Conservation (phyloP, 2,113 vertebrate genomes). For the Rhabdornis inornatus region DNA sequence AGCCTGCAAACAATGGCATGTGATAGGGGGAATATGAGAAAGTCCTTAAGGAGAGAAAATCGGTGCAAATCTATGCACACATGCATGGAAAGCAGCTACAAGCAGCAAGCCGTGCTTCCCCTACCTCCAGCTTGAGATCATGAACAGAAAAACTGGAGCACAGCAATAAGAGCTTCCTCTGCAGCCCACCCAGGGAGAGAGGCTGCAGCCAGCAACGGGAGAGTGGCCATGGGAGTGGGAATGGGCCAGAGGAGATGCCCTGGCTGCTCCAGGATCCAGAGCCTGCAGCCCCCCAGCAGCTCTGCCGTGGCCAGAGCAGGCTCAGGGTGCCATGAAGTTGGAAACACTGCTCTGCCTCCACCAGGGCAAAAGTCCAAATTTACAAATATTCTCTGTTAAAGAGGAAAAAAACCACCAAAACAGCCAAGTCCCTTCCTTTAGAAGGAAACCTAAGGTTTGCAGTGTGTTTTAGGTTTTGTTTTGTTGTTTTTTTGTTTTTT, state of each 20-base stretch:
- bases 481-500: neutral
- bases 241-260: fast-evolving
- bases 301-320: neutral
- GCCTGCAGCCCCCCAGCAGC: fast-evolving
- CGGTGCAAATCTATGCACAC: neutral
- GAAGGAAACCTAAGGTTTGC: neutral
- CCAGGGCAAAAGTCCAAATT: neutral
- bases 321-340: neutral
- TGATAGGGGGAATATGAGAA: fast-evolving
- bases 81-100: neutral
- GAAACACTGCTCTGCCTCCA: neutral
- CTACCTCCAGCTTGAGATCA: neutral
- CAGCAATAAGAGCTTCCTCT: neutral
- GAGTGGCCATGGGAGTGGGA: fast-evolving
- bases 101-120: neutral
- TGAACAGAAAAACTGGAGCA: neutral
- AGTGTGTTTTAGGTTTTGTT: neutral
- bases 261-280: fast-evolving
- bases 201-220: fast-evolving
- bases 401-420: neutral
- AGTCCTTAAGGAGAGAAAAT: neutral
- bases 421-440: neutral
- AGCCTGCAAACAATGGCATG: neutral
- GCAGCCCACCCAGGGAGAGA: neutral
- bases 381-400: neutral